Percentiles rank a stretch among this genome's conserved stretches.
Conservation (phyloP, 2,888 invertebrate species). For the Xestia rhomboidea region DNA sequence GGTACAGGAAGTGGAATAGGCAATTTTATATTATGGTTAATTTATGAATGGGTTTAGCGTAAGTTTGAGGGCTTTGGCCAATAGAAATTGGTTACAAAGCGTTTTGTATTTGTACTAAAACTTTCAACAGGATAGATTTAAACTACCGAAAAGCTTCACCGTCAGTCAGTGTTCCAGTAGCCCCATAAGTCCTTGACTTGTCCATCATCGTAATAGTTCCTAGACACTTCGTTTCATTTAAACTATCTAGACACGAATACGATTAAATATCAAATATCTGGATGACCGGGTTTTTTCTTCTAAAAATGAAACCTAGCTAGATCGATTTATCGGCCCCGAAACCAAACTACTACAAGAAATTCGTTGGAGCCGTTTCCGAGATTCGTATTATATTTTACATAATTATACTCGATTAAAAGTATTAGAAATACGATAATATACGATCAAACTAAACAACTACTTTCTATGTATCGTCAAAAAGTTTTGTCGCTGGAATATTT, state of each 20-base stretch:
- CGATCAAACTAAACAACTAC: background rate
- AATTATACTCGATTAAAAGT: too few relatives aligned
- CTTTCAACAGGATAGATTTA: background rate
- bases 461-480: background rate
- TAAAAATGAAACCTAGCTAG: too few relatives aligned
- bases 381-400: too few relatives aligned
- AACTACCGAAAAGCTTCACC: background rate
- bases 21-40: slow-evolving; percentile 18
- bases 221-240: background rate
- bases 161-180: background rate
- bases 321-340: too few relatives aligned
- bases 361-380: too few relatives aligned
- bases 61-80: background rate
- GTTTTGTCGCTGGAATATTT: background rate
- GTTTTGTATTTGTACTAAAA: background rate
- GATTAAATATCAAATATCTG: too few relatives aligned
- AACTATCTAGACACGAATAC: background rate
- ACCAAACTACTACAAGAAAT: too few relatives aligned
- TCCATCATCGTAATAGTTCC: background rate
- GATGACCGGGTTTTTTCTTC: too few relatives aligned
- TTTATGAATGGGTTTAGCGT: slow-evolving; percentile 12
- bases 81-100: background rate
- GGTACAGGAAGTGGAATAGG: slow-evolving; percentile 15
- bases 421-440: too few relatives aligned
- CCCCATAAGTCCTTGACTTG: background rate